Base-by-base conservation (phyloP, 2,888 invertebrate genomes). In the Drosophila demipolita region DNA sequence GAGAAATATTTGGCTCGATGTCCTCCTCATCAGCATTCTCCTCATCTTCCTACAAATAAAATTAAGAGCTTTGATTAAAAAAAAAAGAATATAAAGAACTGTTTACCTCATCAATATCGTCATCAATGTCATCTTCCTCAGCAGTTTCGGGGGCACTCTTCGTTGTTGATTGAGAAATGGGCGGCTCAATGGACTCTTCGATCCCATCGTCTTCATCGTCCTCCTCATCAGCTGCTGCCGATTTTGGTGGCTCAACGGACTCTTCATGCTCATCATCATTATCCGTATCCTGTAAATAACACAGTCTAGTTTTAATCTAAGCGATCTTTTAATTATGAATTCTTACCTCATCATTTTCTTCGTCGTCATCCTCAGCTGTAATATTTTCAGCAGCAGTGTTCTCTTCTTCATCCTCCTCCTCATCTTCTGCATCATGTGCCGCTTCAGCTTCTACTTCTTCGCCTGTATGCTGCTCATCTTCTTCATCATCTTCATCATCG, bases 291-390 rank as follows among this genome's bases (percentile, higher is more conserved):
- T 42, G 20, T 6, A 32, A 38, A n/a, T 11, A 33, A 8, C 12
- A 5, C 8, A 26, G 55, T 17, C 38, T 20, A 38, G 3, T 23
- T 12, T 29, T 5, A n/a, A 8, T 32, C 12, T 12, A 20, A 53
- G 20, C 17, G 7, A 55, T n/a, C 0, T 20, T 32, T 0, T 9
- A 32, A 8, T 32, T 23, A 7, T 15, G 32, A 32, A 2, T 7
- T 9, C 15, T 26, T 20, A 61, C 79, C 52, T 69, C 68, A n/a
- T 73, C 76, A 0, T 82, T 32, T 9, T 45, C 45, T 23, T 79
- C 92, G 45, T 93, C 94, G 75, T 94, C 95, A 40, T 91, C 83
- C 26, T 77, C 81, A 62, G 94, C 87, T 32, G 83, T 84, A 65
- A 84, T 63, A 63, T 84, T 84, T 60, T 84, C 83, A n/a, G 87